Percentiles rank a stretch among this genome's conserved stretches.
Conservation (phyloP, 1,140 invertebrate genomes). For the Drosophila parvula region DNA sequence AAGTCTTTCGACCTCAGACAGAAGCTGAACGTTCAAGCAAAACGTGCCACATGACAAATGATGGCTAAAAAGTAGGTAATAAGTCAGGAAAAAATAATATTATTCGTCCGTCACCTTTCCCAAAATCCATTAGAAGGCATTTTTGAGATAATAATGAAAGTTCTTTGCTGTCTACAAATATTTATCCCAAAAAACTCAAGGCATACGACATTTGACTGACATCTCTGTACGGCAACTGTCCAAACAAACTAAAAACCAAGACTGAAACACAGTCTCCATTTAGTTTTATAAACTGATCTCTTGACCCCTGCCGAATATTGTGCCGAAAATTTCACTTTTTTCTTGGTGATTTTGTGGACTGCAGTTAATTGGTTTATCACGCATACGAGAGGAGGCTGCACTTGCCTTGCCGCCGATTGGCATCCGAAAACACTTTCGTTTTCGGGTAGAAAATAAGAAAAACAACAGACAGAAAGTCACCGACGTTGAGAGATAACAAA, state of each 20-base stretch:
- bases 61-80: conserved; percentile 1
- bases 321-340: conserved; percentile 64
- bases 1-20: conserved; percentile 1
- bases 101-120: neutral
- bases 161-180: conserved; percentile 16
- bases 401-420: conserved; percentile 47
- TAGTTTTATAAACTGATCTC: conserved; percentile 11
- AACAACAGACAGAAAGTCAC: conserved; percentile 45
- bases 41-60: conserved; percentile 10
- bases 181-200: neutral
- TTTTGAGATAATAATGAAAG: neutral
- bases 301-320: conserved; percentile 33
- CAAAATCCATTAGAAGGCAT: conserved; percentile 11
- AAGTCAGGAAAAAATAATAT: neutral
- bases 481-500: conserved; percentile 26
- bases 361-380: conserved; percentile 78
- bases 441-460: conserved; percentile 27
- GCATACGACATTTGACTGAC: conserved; percentile 35
- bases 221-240: conserved; percentile 4
- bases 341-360: conserved; percentile 33
- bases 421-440: conserved; percentile 77
- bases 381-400: conserved; percentile 65
- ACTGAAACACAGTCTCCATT: conserved; percentile 12
- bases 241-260: conserved; percentile 23
- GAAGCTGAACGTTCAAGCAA: neutral